A percentile compares a stretch with the other conserved stretches of the same genome.
Conservation (phyloP, 2,888 invertebrate genomes). For the Chorisops tibialis region DNA sequence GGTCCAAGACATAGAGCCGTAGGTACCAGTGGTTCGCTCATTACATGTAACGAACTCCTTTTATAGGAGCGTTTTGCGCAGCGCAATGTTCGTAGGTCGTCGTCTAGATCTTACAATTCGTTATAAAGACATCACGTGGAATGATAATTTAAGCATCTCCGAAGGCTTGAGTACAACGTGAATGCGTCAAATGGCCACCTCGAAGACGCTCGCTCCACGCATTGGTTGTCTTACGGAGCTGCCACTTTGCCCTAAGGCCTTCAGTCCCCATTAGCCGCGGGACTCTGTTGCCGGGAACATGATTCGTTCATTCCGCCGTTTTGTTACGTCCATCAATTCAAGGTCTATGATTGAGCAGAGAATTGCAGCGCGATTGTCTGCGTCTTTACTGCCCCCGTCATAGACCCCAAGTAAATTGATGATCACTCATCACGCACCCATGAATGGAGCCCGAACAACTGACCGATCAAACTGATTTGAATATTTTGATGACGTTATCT, state of each 20-base stretch:
- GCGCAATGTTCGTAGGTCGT: conserved; percentile 11
- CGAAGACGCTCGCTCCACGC: conserved; percentile 23
- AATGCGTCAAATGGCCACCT: conserved; percentile 35
- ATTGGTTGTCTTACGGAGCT: not conserved
- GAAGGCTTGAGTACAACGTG: conserved; percentile 26
- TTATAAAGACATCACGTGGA: conserved; percentile 35
- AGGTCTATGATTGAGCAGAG: conserved; percentile 15
- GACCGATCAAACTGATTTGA: conserved; percentile 31
- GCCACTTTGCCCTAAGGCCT: not conserved
- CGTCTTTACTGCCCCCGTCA: too few species aligned
- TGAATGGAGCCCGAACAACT: conserved; percentile 3
- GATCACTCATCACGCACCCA: conserved; percentile 33
- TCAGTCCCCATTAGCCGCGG: conserved; percentile 9
- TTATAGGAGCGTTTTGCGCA: conserved; percentile 31
- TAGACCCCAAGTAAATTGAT: conserved; percentile 28
- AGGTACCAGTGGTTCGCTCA: conserved; percentile 29
- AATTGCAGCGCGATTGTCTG: not conserved
- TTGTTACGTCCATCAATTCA: conserved; percentile 34
- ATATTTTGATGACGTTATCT: conserved; percentile 34
- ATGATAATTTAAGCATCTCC: conserved; percentile 34
- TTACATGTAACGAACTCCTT: conserved; percentile 35
- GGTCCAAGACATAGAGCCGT: conserved; percentile 4
- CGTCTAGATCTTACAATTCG: conserved; percentile 29
- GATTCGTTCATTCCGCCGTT: conserved; percentile 20
- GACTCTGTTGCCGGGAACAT: conserved; percentile 18